A percentile compares a stretch with the other conserved stretches of the same genome.
Conservation (phyloP, 2,113 vertebrate species). For the Mola mola region DNA sequence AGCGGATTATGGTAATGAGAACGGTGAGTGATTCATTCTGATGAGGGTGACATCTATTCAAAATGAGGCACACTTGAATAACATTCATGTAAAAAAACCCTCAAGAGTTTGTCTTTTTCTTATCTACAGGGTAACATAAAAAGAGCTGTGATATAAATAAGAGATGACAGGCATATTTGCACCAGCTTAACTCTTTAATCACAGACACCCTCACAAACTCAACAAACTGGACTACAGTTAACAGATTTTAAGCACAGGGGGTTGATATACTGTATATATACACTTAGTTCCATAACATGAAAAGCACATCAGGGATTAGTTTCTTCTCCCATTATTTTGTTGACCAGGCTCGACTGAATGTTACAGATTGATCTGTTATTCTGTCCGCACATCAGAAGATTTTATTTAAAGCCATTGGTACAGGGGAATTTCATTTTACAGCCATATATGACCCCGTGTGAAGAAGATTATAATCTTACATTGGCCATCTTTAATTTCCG, state of each 20-base stretch:
- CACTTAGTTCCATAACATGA: conserved; percentile 7
- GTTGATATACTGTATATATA: conserved; percentile 1
- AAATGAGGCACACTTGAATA: conserved; percentile 25
- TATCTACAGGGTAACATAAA: conserved; percentile 5
- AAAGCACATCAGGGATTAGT: conserved; percentile 12
- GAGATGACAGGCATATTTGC: conserved; percentile 9
- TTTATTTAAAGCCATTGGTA: conserved; percentile 13
- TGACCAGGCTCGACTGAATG: conserved; percentile 9
- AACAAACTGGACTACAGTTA: conserved; percentile 9
- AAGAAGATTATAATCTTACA: conserved; percentile 3
- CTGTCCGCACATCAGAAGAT: conserved; percentile 7
- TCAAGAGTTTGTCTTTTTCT: conserved; percentile 1
- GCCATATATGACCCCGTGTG: conserved; percentile 1
- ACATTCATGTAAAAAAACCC: conserved; percentile 15
- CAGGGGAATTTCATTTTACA: conserved; percentile 6
- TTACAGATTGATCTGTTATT: conserved; percentile 14
- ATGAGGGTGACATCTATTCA: conserved; percentile 38
- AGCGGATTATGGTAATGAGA: conserved; percentile 51
- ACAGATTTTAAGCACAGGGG: conserved; percentile 9
- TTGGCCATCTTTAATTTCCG: conserved; percentile 37
- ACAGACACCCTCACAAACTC: conserved; percentile 1
- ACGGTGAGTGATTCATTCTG: conserved; percentile 28
- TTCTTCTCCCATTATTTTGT: conserved; percentile 17
- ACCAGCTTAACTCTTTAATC: conserved; percentile 31
- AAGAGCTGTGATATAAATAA: conserved; percentile 9